Evolutionary conservation across 2,888 invertebrate genomes (phyloP).

Genomic region (Xestia sexstrigata): DNA sequence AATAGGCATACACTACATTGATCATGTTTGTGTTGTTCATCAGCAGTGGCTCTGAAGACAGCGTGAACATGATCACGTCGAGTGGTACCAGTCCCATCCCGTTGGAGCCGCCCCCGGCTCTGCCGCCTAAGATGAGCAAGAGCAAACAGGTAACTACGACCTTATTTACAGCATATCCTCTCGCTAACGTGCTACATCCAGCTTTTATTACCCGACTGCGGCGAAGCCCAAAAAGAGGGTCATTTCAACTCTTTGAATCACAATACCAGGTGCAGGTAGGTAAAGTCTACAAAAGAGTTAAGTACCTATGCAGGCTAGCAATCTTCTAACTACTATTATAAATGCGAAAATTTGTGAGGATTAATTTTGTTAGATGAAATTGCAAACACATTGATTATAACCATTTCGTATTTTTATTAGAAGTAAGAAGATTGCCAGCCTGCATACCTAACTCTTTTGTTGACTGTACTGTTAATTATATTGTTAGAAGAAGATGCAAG

Average conservation of each 20-base stretch:
- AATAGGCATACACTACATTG: not conserved
- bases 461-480: not conserved
- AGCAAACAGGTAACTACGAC: slow-evolving; percentile 79
- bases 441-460: too few relatives aligned
- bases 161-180: not conserved
- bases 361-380: too few relatives aligned
- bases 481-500: not conserved
- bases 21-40: slow-evolving; percentile 30
- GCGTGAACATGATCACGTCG: slow-evolving; percentile 84
- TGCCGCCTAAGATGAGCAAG: slow-evolving; percentile 90
- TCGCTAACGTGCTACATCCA: not conserved
- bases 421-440: too few relatives aligned
- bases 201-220: not conserved
- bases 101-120: slow-evolving; percentile 86
- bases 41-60: slow-evolving; percentile 87
- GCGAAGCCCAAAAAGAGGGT: too few relatives aligned
- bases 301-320: too few relatives aligned
- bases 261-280: too few relatives aligned
- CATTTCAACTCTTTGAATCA: too few relatives aligned
- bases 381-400: too few relatives aligned
- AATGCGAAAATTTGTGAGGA: too few relatives aligned
- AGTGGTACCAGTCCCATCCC: slow-evolving; percentile 88
- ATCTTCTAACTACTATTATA: too few relatives aligned
- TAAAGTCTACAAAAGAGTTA: too few relatives aligned
- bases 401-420: too few relatives aligned